Conservation (phyloP, 2,797 vertebrate genomes). For the Myotis pilosus region DNA sequence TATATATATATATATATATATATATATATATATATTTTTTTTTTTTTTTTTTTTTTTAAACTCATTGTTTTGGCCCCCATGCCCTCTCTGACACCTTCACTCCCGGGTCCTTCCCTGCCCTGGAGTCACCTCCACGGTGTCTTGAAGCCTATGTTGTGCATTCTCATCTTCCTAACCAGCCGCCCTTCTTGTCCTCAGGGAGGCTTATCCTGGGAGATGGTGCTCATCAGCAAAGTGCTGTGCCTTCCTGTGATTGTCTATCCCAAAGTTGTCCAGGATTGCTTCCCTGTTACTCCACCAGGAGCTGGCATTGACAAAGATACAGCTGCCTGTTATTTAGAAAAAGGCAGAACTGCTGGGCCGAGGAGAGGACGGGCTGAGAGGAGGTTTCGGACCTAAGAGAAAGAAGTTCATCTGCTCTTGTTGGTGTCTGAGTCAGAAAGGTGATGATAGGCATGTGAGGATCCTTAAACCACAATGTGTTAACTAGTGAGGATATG, state of each 20-base stretch:
- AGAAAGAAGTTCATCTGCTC: not conserved
- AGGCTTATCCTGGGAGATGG: not conserved
- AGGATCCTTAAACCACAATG: accelerated
- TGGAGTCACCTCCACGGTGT: too few species aligned
- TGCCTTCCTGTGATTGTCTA: too few species aligned
- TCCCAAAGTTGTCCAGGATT: too few species aligned
- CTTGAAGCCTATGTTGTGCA: not conserved
- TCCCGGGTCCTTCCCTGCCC: not conserved
- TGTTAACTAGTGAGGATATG: not conserved
- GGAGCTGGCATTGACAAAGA: not conserved
- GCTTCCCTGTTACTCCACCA: not conserved
- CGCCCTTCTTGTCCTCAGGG: not conserved
- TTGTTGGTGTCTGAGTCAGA: not conserved
- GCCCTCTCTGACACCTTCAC: too few species aligned
- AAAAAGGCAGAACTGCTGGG: not conserved
- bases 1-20: too few species aligned
- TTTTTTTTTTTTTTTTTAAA: too few species aligned
- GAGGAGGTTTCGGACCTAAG: not conserved
- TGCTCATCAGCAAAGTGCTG: too few species aligned
- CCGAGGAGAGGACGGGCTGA: not conserved
- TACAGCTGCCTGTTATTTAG: not conserved
- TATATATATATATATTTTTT: too few species aligned
- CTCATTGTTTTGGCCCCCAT: too few species aligned
- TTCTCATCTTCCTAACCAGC: not conserved
- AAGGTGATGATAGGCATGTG: too few species aligned